A percentile compares a stretch with the other conserved stretches of the same genome.
These are phyloP conservation scores for Nasonia vitripennis DNA, from an alignment of 1,140 invertebrate genomes.

Conservation along the genomic window DNA sequence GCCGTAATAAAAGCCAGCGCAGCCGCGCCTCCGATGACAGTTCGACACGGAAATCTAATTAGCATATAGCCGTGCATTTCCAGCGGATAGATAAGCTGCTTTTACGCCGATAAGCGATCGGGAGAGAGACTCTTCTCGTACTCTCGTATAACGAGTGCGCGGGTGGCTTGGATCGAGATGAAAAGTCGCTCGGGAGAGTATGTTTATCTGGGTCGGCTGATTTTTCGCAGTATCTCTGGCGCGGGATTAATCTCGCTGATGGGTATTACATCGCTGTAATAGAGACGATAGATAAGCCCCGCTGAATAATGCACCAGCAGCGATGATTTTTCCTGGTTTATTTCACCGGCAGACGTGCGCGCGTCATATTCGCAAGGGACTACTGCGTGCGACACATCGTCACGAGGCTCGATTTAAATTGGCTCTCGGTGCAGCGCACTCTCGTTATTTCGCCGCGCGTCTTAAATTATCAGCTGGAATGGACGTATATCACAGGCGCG, in stretches of 20 bases:
- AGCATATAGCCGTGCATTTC: slow-evolving; percentile 55
- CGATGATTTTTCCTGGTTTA: neutral
- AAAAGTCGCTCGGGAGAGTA: neutral
- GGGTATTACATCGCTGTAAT: neutral
- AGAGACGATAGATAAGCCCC: neutral
- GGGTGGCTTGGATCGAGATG: neutral
- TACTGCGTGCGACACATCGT: neutral
- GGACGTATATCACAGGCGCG: too few relatives aligned
- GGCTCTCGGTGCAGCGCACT: neutral
- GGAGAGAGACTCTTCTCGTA: neutral
- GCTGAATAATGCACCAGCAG: too few relatives aligned
- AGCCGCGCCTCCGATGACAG: slow-evolving; percentile 54
- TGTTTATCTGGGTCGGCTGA: neutral
- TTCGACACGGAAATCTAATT: slow-evolving; percentile 61
- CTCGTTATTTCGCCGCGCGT: neutral
- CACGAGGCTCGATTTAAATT: neutral
- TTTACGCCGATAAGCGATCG: slow-evolving; percentile 3
- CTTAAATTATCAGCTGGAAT: neutral
- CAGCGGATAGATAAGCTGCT: neutral
- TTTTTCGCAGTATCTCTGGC: neutral
- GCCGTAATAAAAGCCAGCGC: neutral
- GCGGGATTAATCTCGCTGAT: slow-evolving; percentile 3
- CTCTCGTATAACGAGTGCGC: too few relatives aligned
- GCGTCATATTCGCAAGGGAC: neutral
- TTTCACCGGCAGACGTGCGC: neutral